These are phyloP conservation scores for Podarcis lilfordi DNA, from an alignment of 2,797 vertebrate species.

Conservation along the genomic window DNA sequence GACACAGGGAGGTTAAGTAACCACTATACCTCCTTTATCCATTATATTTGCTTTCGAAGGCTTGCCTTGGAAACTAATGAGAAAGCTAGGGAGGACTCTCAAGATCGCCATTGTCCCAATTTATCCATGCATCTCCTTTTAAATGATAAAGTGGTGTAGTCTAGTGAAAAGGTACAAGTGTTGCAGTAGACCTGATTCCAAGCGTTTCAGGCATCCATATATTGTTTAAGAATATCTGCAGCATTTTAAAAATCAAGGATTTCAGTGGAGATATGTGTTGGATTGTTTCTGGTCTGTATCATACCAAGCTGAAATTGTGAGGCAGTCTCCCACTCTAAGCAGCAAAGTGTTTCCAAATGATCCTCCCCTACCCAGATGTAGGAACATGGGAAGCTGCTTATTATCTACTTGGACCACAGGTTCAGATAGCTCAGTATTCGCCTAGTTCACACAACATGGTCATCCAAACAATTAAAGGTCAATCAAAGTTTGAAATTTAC, in stretches of 20 bases:
- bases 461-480: background rate
- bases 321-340: background rate
- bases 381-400: background rate
- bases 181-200: slow-evolving; percentile 47
- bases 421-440: no score
- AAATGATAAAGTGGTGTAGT: slow-evolving; percentile 40
- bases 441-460: no score
- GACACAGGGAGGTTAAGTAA: slow-evolving; percentile 31
- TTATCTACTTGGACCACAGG: no score
- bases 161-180: slow-evolving; percentile 42
- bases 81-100: slow-evolving; percentile 22
- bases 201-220: slow-evolving; percentile 45
- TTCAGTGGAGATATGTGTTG: background rate
- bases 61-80: slow-evolving; percentile 47
- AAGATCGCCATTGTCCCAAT: slow-evolving; percentile 26
- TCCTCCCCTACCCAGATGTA: background rate
- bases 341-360: background rate
- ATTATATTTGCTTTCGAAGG: slow-evolving; percentile 17
- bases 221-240: background rate
- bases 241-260: background rate
- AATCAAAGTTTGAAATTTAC: background rate
- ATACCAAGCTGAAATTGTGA: background rate
- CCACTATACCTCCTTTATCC: slow-evolving; percentile 34
- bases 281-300: background rate
- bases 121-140: slow-evolving; percentile 43